These are phyloP conservation scores for Calidris pygmaea DNA, from an alignment of 2,113 vertebrate species.

Conservation along the genomic window DNA sequence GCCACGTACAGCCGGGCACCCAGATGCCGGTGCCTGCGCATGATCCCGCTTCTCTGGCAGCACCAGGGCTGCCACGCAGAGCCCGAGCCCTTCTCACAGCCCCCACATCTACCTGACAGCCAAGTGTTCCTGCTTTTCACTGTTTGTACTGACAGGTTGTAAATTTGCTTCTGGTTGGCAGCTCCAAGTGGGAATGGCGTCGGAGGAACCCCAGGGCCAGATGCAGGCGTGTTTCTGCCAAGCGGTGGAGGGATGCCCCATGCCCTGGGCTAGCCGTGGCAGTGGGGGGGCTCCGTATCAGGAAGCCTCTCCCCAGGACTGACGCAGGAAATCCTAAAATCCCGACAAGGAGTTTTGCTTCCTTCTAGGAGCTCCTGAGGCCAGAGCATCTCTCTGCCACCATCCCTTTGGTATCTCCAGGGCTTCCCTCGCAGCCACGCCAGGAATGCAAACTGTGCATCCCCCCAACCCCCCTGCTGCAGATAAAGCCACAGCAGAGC, in stretches of 20 bases:
- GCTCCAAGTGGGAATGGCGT: neutral
- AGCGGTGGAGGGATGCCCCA: fast-evolving
- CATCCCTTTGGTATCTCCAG: neutral
- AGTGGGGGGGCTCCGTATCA: neutral
- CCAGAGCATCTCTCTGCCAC: neutral
- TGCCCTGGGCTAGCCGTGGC: neutral
- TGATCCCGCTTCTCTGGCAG: neutral
- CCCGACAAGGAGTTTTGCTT: neutral
- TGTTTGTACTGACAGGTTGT: neutral
- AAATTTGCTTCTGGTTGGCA: neutral
- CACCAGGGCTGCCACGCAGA: fast-evolving
- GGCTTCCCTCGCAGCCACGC: fast-evolving
- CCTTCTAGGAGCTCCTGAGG: neutral
- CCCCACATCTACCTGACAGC: neutral
- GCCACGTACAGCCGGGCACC: fast-evolving
- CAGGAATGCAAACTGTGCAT: neutral
- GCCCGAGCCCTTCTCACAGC: fast-evolving
- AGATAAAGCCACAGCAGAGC: neutral
- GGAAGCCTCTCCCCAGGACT: neutral
- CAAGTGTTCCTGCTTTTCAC: neutral
- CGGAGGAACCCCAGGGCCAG: neutral
- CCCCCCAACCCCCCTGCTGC: fast-evolving
- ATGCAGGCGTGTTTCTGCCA: neutral
- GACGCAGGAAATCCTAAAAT: neutral
- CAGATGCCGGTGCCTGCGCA: fast-evolving